These are phyloP conservation scores for Villa cingulata DNA, from an alignment of 2,888 invertebrate species.

Conservation along the genomic window DNA sequence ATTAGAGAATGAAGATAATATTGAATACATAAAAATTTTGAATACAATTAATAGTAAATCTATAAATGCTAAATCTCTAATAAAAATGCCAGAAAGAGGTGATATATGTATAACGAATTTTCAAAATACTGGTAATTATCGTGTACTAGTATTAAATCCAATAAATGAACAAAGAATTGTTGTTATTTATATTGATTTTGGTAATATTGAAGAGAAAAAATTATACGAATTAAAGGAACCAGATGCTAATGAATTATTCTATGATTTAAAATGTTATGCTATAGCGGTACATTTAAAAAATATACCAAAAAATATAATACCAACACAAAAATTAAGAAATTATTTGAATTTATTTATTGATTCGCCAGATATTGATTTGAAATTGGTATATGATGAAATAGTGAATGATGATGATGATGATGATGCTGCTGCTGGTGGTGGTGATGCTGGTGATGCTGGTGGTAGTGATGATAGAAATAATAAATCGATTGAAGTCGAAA, in stretches of 20 bases:
- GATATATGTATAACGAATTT: conserved; percentile 24
- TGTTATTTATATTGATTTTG: conserved; percentile 28
- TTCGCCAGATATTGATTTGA: conserved; percentile 17
- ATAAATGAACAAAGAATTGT: conserved; percentile 20
- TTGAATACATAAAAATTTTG: conserved; percentile 3
- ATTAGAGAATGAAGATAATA: neutral
- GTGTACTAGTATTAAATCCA: conserved; percentile 25
- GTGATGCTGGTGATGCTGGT: conserved; percentile 5
- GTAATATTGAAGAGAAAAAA: conserved; percentile 24
- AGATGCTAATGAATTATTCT: conserved; percentile 20
- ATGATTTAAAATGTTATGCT: conserved; percentile 21
- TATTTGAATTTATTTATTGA: conserved; percentile 22
- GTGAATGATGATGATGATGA: conserved; percentile 17
- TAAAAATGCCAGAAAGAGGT: conserved; percentile 21
- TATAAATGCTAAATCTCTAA: conserved; percentile 16
- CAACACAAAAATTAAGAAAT: conserved; percentile 21
- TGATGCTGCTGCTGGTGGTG: conserved; percentile 12
- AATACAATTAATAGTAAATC: conserved; percentile 10
- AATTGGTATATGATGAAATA: conserved; percentile 19
- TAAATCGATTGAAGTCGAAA: conserved; percentile 18
- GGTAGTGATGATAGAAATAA: conserved; percentile 9
- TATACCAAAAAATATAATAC: conserved; percentile 22
- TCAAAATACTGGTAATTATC: conserved; percentile 16
- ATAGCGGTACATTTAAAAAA: conserved; percentile 25
- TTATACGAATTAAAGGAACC: conserved; percentile 21